phyloP scores from a whole-genome alignment of 2,888 invertebrate species.

The Melanostoma scalare region DNA sequence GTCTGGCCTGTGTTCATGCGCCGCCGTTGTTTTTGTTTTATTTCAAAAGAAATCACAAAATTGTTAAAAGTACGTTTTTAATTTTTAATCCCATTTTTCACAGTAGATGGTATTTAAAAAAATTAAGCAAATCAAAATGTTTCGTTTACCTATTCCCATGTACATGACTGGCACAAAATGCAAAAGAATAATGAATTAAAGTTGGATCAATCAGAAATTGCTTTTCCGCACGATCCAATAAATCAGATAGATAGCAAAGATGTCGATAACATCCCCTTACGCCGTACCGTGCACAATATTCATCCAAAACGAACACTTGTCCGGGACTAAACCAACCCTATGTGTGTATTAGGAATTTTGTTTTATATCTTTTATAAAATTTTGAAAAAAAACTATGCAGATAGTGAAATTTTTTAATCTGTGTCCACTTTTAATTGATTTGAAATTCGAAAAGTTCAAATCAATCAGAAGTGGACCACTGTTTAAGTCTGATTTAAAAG shows the following conservation, averaged over 20 bases:
- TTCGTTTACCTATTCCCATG: constrained; percentile 95
- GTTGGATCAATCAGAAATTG: constrained; percentile 98
- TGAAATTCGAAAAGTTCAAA: neutral
- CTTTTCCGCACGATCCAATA: constrained; percentile 96
- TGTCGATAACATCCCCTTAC: constrained; percentile 98
- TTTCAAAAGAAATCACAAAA: constrained; percentile 18
- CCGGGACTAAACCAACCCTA: constrained; percentile 99
- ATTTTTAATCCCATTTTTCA: neutral
- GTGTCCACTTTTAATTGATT: constrained; percentile 13
- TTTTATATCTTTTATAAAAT: constrained; percentile 29
- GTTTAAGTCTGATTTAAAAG: neutral
- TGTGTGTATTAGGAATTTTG: constrained; percentile 51
- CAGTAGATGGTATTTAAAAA: neutral
- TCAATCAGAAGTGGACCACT: neutral
- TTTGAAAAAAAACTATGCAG: constrained; percentile 16
- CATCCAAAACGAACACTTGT: constrained; percentile 98
- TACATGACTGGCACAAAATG: constrained; percentile 99
- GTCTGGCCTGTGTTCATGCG: constrained; percentile 90
- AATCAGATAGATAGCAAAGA: constrained; percentile 96
- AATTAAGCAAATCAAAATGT: constrained; percentile 11
- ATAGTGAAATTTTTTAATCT: constrained; percentile 11
- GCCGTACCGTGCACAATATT: constrained; percentile 98
- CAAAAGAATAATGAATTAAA: constrained; percentile 99
- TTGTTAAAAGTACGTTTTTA: neutral
- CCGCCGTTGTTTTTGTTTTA: neutral